A percentile compares a stretch with the other conserved stretches of the same genome.
Conservation (phyloP, 2,888 invertebrate species). For the Euplagia quadripunctaria region DNA sequence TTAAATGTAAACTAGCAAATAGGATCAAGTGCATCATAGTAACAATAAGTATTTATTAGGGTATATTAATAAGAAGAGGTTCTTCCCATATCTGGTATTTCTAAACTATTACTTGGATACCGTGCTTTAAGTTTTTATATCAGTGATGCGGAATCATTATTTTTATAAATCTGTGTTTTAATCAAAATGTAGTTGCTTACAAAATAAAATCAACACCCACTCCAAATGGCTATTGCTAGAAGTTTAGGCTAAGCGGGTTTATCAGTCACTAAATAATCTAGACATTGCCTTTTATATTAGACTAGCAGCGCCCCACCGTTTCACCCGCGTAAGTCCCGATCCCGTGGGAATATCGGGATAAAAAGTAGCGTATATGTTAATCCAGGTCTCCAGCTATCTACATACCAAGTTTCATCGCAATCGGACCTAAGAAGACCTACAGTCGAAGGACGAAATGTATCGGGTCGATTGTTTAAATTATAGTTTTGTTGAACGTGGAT, state of each 20-base stretch:
- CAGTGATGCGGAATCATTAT: too few relatives aligned
- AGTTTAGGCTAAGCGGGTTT: not conserved
- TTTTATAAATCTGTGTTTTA: too few relatives aligned
- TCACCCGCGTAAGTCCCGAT: too few relatives aligned
- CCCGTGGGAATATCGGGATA: too few relatives aligned
- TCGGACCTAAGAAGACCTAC: not conserved
- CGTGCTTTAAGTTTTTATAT: too few relatives aligned
- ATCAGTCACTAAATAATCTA: too few relatives aligned
- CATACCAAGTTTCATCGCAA: too few relatives aligned
- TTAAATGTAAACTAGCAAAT: not conserved
- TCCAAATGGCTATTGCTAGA: not conserved
- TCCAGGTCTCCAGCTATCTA: too few relatives aligned
- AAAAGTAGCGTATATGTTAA: too few relatives aligned
- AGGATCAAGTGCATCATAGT: not conserved
- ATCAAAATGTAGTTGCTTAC: too few relatives aligned
- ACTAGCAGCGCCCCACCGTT: too few relatives aligned
- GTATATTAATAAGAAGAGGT: not conserved
- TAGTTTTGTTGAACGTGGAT: not conserved
- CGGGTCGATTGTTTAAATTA: not conserved
- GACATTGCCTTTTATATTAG: not conserved
- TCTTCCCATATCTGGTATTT: not conserved
- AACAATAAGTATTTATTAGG: not conserved
- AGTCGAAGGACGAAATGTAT: not conserved
- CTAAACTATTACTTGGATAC: not conserved
- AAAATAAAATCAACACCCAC: not conserved